phyloP scores from a whole-genome alignment of 2,113 vertebrate species.

The Oncorhynchus kisutch region DNA sequence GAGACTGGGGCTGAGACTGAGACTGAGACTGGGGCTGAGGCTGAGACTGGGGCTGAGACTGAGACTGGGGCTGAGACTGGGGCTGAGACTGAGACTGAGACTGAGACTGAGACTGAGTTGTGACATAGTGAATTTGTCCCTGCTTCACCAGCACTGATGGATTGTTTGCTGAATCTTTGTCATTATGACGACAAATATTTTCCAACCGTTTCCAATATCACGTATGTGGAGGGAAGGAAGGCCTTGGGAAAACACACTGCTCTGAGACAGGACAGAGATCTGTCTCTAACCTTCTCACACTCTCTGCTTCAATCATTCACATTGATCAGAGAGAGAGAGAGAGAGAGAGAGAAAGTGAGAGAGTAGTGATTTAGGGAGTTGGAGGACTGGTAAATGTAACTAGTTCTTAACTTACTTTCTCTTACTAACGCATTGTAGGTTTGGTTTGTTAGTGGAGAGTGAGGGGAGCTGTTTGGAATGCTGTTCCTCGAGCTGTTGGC shows the following conservation, averaged over 20 bases:
- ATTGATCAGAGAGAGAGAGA: background rate
- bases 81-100: too few relatives aligned
- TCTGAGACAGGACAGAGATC: background rate
- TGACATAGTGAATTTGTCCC: conserved; percentile 32
- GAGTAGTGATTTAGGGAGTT: background rate
- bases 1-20: too few relatives aligned
- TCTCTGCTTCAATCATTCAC: background rate
- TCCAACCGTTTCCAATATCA: conserved; percentile 25
- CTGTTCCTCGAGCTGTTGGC: too few relatives aligned
- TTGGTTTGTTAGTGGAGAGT: too few relatives aligned
- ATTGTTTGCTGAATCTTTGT: conserved; percentile 42
- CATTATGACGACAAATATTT: conserved; percentile 42
- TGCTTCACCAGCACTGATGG: conserved; percentile 40
- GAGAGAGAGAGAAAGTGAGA: background rate
- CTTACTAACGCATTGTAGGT: too few relatives aligned
- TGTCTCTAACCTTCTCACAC: background rate
- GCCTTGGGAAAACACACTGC: background rate
- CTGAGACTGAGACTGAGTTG: conserved; percentile 40
- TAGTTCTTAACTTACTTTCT: too few relatives aligned
- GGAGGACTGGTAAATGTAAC: too few relatives aligned
- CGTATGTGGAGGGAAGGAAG: background rate
- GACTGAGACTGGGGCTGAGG: too few relatives aligned
- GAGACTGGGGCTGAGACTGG: too few relatives aligned
- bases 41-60: too few relatives aligned
- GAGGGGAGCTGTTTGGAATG: too few relatives aligned